These are phyloP conservation scores for Vollenhovia emeryi DNA, from an alignment of 1,140 invertebrate genomes.

Conservation along the genomic window DNA sequence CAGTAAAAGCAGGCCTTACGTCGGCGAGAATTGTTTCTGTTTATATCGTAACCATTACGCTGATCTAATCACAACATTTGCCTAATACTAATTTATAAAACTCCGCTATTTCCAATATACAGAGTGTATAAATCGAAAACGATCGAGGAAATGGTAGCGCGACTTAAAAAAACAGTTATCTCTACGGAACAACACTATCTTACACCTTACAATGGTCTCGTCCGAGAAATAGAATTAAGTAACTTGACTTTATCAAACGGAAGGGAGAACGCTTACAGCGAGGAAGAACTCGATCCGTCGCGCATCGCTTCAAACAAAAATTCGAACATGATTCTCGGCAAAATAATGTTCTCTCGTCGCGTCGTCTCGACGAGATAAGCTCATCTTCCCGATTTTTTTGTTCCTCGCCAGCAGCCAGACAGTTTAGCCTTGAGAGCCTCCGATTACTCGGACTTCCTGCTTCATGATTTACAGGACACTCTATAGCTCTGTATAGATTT, in stretches of 20 bases:
- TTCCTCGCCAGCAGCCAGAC: conserved; percentile 34
- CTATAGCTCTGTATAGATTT: background rate
- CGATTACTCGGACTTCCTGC: conserved; percentile 59
- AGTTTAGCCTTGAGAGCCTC: conserved; percentile 46
- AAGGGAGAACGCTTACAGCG: conserved; percentile 35
- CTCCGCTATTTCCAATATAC: background rate
- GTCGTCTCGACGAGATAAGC: conserved; percentile 73
- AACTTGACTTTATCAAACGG: conserved; percentile 11
- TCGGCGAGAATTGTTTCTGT: conserved; percentile 37
- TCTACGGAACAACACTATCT: background rate
- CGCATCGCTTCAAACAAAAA: conserved; percentile 63
- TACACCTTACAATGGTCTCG: background rate
- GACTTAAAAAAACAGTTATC: background rate
- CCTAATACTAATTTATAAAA: background rate
- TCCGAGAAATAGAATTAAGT: background rate
- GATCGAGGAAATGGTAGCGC: background rate
- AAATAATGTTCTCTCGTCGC: conserved; percentile 54
- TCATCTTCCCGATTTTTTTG: conserved; percentile 67
- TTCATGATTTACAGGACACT: conserved; percentile 22
- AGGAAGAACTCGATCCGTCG: conserved; percentile 46
- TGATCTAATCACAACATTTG: conserved; percentile 48
- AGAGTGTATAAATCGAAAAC: background rate
- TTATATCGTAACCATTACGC: conserved; percentile 28
- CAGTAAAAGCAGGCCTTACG: conserved; percentile 44
- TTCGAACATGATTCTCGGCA: conserved; percentile 65